Conservation (phyloP, 2,797 vertebrate genomes). For the Mormyrops attenuatus region DNA sequence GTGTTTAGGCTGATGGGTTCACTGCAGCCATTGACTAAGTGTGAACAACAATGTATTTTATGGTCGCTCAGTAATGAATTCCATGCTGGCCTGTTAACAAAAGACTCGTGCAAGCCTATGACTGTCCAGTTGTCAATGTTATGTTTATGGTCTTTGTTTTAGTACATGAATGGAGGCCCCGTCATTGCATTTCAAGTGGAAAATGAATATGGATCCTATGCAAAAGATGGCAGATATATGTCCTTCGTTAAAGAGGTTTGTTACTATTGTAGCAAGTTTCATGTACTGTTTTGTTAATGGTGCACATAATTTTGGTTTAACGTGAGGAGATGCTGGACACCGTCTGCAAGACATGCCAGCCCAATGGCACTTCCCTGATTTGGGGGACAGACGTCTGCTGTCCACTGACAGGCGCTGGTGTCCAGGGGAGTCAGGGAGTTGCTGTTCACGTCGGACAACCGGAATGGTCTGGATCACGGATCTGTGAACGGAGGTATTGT, state of each 20-base stretch:
- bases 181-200: conserved; percentile 90
- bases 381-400: background rate
- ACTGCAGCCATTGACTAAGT: background rate
- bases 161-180: conserved; percentile 87
- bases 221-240: conserved; percentile 78
- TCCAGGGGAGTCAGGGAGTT: conserved; percentile 75
- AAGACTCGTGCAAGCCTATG: background rate
- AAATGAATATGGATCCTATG: conserved; percentile 88
- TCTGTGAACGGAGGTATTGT: conserved; percentile 71
- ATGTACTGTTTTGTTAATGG: background rate
- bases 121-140: background rate
- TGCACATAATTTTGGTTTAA: background rate
- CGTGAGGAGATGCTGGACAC: background rate
- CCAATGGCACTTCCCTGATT: background rate
- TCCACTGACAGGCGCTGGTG: conserved; percentile 64
- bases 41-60: background rate
- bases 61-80: background rate
- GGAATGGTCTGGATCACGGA: conserved; percentile 64
- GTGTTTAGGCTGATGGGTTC: background rate
- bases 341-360: background rate
- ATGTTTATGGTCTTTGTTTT: conserved; percentile 24
- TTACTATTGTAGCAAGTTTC: background rate
- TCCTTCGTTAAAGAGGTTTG: conserved; percentile 73
- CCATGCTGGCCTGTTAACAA: background rate
- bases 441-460: conserved; percentile 78